Evolutionary conservation across 2,797 vertebrate genomes (phyloP), one percentile per base, ranked within the genome.

Genomic region (Adelosebastes latens): DNA sequence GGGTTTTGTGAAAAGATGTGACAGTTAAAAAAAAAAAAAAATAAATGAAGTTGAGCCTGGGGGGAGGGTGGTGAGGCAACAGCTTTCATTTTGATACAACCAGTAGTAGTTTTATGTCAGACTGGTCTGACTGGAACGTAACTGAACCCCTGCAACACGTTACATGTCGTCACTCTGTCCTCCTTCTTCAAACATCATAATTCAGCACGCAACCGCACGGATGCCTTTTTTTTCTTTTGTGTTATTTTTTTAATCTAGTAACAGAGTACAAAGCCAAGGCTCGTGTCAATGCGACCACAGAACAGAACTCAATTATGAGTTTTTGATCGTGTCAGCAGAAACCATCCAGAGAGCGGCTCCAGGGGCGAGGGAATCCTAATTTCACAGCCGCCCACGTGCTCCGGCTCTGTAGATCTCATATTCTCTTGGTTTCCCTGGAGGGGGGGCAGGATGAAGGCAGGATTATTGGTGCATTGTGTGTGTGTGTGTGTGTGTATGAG

Each of bases 241-340:
- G 20, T 49, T 24, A 25, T 67, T 73, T 49, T n/a, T 49, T n/a
- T 31, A 53, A 52, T 68, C 20, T n/a, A 34, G 8, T 25, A 20
- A 49, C 59, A 52, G 53, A 52, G 56, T 3, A 80, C 31, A 74
- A 76, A 72, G 42, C 39, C 1, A 5, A 69, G 11, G 31, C 63
- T 42, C 2, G 2, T 84, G 52, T 76, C 71, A 49, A 10, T 11
- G 66, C 56, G 31, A 64, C 80, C 76, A n/a, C 69, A 46, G 78
- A 65, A 63, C 82, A 75, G 34, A 84, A 83, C 68, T 80, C 80
- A 78, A 69, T 87, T 83, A 84, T 34, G 56, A 80, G 31, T 83
- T 88, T 80, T 27, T 70, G 20, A 67, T 71, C 34, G 75, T 74
- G 87, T 90, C 88, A 87, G 87, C 87, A 84, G 62, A 87, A 82